Conservation (phyloP, 2,113 vertebrate species). For the Naja naja region DNA sequence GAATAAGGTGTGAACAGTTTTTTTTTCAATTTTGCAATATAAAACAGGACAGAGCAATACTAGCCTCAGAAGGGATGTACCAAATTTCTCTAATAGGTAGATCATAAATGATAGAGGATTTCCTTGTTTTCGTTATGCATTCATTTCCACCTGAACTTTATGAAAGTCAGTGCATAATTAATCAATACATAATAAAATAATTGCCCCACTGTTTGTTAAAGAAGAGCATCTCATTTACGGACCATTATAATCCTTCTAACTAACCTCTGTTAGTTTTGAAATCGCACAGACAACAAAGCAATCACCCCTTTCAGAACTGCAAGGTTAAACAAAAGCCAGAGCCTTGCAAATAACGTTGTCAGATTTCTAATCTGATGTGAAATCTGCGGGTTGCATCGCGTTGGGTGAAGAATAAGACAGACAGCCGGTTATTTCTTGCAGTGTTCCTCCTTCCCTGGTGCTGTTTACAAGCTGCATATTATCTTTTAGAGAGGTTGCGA, state of each 20-base stretch:
- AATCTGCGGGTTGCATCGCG: constrained; percentile 58
- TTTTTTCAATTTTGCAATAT: constrained; percentile 17
- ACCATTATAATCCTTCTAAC: constrained; percentile 65
- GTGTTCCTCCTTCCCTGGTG: background rate
- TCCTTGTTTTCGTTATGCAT: background rate
- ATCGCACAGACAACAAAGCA: constrained; percentile 24
- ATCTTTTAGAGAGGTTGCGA: background rate
- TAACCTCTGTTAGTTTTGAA: constrained; percentile 51
- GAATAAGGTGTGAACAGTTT: constrained; percentile 42
- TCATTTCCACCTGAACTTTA: constrained; percentile 31
- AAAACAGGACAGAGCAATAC: constrained; percentile 52
- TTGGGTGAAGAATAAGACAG: constrained; percentile 52
- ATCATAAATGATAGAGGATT: background rate
- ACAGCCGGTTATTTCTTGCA: constrained; percentile 45
- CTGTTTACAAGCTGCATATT: constrained; percentile 22
- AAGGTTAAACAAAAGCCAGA: constrained; percentile 54
- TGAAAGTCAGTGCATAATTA: constrained; percentile 41
- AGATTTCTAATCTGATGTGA: constrained; percentile 58
- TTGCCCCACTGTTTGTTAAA: constrained; percentile 55
- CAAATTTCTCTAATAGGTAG: constrained; percentile 23
- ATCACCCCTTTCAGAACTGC: constrained; percentile 49
- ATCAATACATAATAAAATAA: constrained; percentile 31
- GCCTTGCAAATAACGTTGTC: constrained; percentile 51
- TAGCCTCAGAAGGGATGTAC: constrained; percentile 34
- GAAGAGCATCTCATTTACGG: constrained; percentile 59